Percentiles rank a stretch among this genome's conserved stretches.
Evolutionary conservation across 2,113 vertebrate species (phyloP).

Genomic region (Trachemys scripta): DNA sequence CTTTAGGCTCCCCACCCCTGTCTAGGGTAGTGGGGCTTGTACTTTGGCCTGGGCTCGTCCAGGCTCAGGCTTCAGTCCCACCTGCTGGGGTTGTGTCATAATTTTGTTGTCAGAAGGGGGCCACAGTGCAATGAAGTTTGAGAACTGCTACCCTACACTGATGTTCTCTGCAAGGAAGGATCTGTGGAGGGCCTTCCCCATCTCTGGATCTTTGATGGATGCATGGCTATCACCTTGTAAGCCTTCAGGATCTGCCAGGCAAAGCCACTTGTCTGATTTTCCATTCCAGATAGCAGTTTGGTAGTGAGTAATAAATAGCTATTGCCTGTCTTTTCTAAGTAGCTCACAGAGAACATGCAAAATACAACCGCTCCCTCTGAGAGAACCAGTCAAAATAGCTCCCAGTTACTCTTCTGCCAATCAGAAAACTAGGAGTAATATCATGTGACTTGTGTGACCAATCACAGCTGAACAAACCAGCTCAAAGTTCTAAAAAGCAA

Average conservation of each 20-base stretch:
- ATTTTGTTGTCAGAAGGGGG: too few species aligned
- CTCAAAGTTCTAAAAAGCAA: neutral
- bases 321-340: neutral
- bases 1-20: too few species aligned
- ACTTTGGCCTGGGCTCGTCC: too few species aligned
- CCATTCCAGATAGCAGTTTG: neutral
- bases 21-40: too few species aligned
- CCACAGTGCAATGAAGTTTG: too few species aligned
- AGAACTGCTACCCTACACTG: neutral
- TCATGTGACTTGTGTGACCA: neutral
- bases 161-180: neutral
- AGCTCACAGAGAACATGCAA: neutral
- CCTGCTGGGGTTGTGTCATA: too few species aligned
- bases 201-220: neutral
- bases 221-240: accelerated
- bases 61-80: too few species aligned
- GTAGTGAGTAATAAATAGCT: neutral
- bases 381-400: neutral
- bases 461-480: neutral
- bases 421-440: neutral
- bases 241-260: neutral
- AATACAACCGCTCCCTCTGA: neutral
- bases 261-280: neutral
- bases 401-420: neutral
- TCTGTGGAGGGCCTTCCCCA: neutral